These are phyloP conservation scores for Calypte anna DNA, from an alignment of 2,113 vertebrate genomes.

Conservation along the genomic window DNA sequence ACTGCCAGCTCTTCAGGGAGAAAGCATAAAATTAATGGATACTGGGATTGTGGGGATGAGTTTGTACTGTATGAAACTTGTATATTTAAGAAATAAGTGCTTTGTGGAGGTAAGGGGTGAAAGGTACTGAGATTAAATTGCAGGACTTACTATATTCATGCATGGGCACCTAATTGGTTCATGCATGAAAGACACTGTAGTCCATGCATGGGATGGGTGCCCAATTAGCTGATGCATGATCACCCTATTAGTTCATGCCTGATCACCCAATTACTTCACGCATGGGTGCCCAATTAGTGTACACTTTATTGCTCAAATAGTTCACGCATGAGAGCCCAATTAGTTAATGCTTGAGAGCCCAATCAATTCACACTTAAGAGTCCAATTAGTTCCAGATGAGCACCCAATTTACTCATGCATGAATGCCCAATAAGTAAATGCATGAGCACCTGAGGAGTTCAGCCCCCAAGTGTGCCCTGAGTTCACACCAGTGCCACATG, in stretches of 20 bases:
- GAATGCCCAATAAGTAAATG: background rate
- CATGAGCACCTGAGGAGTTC: background rate
- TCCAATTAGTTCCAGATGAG: constrained; percentile 3
- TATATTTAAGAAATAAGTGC: background rate
- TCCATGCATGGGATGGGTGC: background rate
- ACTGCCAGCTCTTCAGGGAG: background rate
- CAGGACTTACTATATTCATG: background rate
- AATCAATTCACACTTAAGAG: background rate
- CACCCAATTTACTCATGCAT: background rate
- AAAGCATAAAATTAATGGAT: background rate
- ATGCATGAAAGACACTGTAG: background rate
- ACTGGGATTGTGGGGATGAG: background rate
- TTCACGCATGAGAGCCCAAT: background rate
- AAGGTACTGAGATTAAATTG: background rate
- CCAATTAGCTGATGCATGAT: background rate
- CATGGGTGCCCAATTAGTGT: constrained; percentile 1
- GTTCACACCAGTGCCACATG: background rate
- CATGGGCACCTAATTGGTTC: background rate
- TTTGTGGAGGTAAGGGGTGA: background rate
- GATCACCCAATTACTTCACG: background rate
- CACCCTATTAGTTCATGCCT: background rate
- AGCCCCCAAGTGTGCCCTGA: background rate
- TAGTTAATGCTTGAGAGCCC: background rate
- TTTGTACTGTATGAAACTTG: background rate
- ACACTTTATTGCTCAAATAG: background rate